Base-by-base conservation (phyloP, 2,113 vertebrate species). In the Chaetodon auriga region DNA sequence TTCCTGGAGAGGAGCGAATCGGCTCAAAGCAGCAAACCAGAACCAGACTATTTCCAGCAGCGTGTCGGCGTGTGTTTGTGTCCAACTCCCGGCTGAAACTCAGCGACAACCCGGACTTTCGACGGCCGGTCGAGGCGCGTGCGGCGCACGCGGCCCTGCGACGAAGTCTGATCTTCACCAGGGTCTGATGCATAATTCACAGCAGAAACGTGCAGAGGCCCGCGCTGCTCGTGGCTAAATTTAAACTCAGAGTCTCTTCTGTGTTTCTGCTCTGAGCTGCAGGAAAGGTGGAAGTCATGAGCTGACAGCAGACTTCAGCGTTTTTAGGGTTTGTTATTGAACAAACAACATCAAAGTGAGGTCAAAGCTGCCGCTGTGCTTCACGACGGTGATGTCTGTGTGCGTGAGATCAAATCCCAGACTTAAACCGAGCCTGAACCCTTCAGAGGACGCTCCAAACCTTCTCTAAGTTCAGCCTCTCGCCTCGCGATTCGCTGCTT, bases 1-100 rank as follows among this genome's bases (percentile, higher is more conserved):
- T 48, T 5, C 30, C 30, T 30, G 30, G 30, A 5, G 3, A 49
- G 10, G 14, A 11, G 45, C 6, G 2, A 45, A 63, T n/a, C 25
- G 7, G 23, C 23, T 30, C 23, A 62, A 60, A 5, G 49, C 75
- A 79, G 25, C 23, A 35, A 55, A 77, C 48, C 71, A 60, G 41
- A 82, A 58, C 21, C 16, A 45, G n/a, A n/a, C 58, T 16, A 30
- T 81, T 68, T 68, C 23, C 36, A 55, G 71, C 16, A 75, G 62
- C 25, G 25, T 35, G 16, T 11, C 15, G 36, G 55, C 3, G 30
- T 30, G 30, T 30, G 30, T 30, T 1, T 30, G 30, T 30, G 15
- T 75, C 0, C 25, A 8, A 2, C 63, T 41, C 21, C 36, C 36
- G 25, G 25, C 23, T 1, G 2, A 18, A 15, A 38, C 19, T n/a